Evolutionary conservation across 2,797 vertebrate species (phyloP).

Genomic region (Eospalax fontanierii): DNA sequence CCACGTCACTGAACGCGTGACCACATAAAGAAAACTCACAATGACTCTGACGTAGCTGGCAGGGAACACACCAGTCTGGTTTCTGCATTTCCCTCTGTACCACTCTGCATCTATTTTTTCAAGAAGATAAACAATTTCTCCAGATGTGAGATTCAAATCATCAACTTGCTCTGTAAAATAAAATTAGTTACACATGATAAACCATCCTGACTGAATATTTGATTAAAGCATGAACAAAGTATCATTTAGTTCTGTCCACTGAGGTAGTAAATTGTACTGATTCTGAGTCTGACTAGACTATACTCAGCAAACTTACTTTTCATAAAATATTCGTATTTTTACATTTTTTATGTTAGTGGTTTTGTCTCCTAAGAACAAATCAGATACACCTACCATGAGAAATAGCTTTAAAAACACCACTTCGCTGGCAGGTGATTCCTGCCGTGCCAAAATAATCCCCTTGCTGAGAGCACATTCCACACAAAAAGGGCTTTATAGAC

Average conservation of each 20-base stretch:
- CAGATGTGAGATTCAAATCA: slow-evolving; percentile 94
- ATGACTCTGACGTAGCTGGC: slow-evolving; percentile 93
- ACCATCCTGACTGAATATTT: slow-evolving; percentile 54
- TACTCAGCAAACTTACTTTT: slow-evolving; percentile 23
- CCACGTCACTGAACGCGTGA: slow-evolving; percentile 40
- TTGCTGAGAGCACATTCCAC: slow-evolving; percentile 1
- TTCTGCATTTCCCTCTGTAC: slow-evolving; percentile 95
- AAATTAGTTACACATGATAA: slow-evolving; percentile 52
- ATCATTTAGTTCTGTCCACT: slow-evolving; percentile 52
- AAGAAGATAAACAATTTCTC: slow-evolving; percentile 94
- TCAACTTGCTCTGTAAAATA: slow-evolving; percentile 92
- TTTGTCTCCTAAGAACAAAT: slow-evolving; percentile 49
- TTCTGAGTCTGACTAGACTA: slow-evolving; percentile 46
- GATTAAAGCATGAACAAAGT: slow-evolving; percentile 28
- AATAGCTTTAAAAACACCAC: not conserved
- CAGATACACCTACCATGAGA: slow-evolving; percentile 29
- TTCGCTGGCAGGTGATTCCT: not conserved
- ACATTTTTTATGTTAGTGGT: slow-evolving; percentile 21
- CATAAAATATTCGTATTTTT: not conserved
- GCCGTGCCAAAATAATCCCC: not conserved
- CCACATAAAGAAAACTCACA: slow-evolving; percentile 81
- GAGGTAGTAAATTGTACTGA: not conserved
- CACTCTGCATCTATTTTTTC: slow-evolving; percentile 95
- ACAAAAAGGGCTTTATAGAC: slow-evolving; percentile 50
- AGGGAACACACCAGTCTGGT: slow-evolving; percentile 95